Evolutionary conservation across 2,113 vertebrate species (phyloP).

Genomic region (Brevimyrus niger): DNA sequence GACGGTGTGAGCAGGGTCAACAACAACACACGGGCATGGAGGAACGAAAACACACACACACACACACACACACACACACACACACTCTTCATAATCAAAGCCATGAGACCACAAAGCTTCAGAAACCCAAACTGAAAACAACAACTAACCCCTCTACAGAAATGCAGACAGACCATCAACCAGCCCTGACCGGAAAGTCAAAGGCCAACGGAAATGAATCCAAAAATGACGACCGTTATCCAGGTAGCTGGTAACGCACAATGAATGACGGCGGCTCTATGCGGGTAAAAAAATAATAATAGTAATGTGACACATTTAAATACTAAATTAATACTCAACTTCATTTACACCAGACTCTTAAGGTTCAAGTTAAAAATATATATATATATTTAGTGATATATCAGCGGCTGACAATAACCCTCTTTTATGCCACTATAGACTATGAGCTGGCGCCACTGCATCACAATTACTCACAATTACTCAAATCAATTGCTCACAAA

Average conservation of each 20-base stretch:
- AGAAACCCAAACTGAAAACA: neutral
- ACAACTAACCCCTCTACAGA: neutral
- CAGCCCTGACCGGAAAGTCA: neutral
- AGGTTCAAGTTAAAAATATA: neutral
- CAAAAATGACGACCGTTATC: neutral
- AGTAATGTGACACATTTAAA: neutral
- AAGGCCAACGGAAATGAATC: neutral
- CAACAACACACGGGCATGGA: neutral
- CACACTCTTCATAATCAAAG: neutral
- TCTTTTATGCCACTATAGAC: neutral
- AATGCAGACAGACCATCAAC: neutral
- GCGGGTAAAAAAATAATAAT: neutral
- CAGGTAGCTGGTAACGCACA: neutral
- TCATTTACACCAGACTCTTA: neutral
- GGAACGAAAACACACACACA: neutral
- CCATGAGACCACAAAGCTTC: neutral
- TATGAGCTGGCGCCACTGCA: neutral
- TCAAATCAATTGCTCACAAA: conserved; percentile 17
- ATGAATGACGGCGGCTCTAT: neutral
- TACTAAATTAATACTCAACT: neutral
- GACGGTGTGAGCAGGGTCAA: neutral
- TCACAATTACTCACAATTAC: conserved; percentile 14
- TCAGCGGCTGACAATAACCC: neutral
- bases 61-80: neutral
- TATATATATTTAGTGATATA: neutral